These are phyloP conservation scores for Apamea epomidion DNA, from an alignment of 2,888 invertebrate species.

Conservation along the genomic window DNA sequence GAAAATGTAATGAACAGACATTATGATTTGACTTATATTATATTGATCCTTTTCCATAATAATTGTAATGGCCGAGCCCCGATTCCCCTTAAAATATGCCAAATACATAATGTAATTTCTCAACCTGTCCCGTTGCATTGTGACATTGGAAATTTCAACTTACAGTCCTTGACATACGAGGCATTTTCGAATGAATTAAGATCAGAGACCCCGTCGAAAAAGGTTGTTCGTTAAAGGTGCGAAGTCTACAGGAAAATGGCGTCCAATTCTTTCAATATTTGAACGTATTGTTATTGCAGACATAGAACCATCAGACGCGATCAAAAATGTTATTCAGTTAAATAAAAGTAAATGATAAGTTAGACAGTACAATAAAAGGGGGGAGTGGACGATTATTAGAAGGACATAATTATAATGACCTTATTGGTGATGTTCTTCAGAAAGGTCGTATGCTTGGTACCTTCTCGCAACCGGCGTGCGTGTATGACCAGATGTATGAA, in stretches of 20 bases:
- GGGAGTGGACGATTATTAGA: too few relatives aligned
- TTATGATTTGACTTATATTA: slow-evolving; percentile 24
- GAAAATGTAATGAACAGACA: slow-evolving; percentile 24
- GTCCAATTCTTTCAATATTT: slow-evolving; percentile 41
- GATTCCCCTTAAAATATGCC: slow-evolving; percentile 36
- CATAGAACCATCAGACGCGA: neutral
- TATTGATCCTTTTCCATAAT: slow-evolving; percentile 28
- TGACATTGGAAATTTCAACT: slow-evolving; percentile 20
- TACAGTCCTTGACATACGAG: neutral
- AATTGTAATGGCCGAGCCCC: slow-evolving; percentile 15
- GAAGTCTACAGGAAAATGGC: slow-evolving; percentile 34
- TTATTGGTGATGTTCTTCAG: too few relatives aligned
- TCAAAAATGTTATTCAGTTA: too few relatives aligned
- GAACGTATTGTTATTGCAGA: slow-evolving; percentile 14
- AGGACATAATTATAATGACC: too few relatives aligned
- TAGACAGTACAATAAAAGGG: too few relatives aligned
- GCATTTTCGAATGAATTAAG: slow-evolving; percentile 22
- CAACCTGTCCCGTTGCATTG: slow-evolving; percentile 17
- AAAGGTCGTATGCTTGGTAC: too few relatives aligned
- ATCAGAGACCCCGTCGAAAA: neutral
- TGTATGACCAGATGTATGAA: too few relatives aligned
- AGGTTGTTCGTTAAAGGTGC: slow-evolving; percentile 20
- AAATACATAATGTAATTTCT: slow-evolving; percentile 39
- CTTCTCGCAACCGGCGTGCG: too few relatives aligned
- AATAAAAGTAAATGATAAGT: too few relatives aligned